Base-by-base conservation (phyloP, 1,140 invertebrate species). In the Stratiolaelaps scimitus region DNA sequence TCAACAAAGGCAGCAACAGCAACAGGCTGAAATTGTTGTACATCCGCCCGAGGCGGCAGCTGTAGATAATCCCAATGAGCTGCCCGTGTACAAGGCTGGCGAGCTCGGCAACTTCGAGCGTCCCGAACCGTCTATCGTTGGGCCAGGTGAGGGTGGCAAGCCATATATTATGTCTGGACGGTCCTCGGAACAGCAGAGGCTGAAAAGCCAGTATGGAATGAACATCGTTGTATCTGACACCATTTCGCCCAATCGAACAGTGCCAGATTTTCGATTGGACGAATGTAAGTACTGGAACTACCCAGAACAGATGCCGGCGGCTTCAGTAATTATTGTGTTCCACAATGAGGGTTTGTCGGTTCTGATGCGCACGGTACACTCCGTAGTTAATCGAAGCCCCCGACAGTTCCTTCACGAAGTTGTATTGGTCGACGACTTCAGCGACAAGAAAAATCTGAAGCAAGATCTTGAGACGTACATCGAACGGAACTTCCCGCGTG, bases 331-430 rank as follows among this genome's bases (percentile, higher is more conserved):
- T 69, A 85, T 99, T 68, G 95, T 98, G 13, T 98, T 99, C 75
- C 94, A 98, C 74, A 98, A 99, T 76, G 92, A 99, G 78, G 95
- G 93, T 1, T 96, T 88, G 81, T 89, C 89, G 0, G 91, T 93
- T 1, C 79, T 98, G 15, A 81, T 98, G 78, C 78, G 94, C 69
- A 98, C 94, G n/a, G 91, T 98, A 0, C 92, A 98, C 74, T 89
- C 88, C 69, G 89, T 99, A 5, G 83, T 98, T 26, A 88, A 97
- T 72, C 82, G 91, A 66, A 88, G 90, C 0, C 95, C 94, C 0
- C 82, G 85, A 5, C 80, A 94, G 72, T 80, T 95, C 69, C 78
- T 98, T 1, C 85, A 97, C 74, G 95, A 98, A 81, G 81, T 98
- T 72, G 81, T 98, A n/a, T 79, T 99, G 71, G 94, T 98, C 0